A percentile compares a stretch with the other conserved stretches of the same genome.
phyloP scores from a whole-genome alignment of 2,888 invertebrate genomes.

The Diarsia brunnea region DNA sequence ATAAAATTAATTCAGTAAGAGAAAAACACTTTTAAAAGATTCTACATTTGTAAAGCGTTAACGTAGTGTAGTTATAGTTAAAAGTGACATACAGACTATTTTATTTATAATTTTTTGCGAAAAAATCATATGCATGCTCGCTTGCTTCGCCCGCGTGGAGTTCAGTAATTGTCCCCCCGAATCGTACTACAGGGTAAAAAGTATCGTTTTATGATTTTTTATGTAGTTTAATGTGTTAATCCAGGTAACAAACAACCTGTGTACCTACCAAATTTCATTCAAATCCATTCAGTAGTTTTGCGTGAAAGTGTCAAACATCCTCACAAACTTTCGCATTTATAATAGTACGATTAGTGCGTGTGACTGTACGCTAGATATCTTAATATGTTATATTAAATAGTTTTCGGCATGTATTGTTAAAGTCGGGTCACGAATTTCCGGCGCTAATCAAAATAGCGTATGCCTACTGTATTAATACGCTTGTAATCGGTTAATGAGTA shows the following conservation, averaged over 20 bases:
- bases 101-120: too few relatives aligned
- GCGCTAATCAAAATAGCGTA: slow-evolving; percentile 32
- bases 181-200: too few relatives aligned
- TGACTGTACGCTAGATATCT: slow-evolving; percentile 23
- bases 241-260: too few relatives aligned
- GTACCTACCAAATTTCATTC: too few relatives aligned
- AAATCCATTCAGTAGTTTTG: neutral
- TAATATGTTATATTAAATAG: slow-evolving; percentile 32
- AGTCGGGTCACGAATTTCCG: slow-evolving; percentile 60
- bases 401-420: slow-evolving; percentile 22
- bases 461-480: slow-evolving; percentile 11
- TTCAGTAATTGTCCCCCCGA: too few relatives aligned
- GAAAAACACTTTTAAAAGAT: neutral
- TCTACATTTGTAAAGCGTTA: neutral
- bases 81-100: too few relatives aligned
- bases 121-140: too few relatives aligned
- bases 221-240: too few relatives aligned
- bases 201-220: too few relatives aligned
- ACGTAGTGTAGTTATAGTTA: too few relatives aligned
- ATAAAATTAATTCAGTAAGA: neutral
- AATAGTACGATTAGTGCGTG: neutral
- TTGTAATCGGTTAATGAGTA: slow-evolving; percentile 12
- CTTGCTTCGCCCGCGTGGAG: too few relatives aligned
- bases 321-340: neutral
- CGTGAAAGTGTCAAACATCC: neutral